These are phyloP conservation scores for Axinella damicornis DNA, from an alignment of 37 sponge, comb jelly and placozoan species.

Conservation along the genomic window DNA sequence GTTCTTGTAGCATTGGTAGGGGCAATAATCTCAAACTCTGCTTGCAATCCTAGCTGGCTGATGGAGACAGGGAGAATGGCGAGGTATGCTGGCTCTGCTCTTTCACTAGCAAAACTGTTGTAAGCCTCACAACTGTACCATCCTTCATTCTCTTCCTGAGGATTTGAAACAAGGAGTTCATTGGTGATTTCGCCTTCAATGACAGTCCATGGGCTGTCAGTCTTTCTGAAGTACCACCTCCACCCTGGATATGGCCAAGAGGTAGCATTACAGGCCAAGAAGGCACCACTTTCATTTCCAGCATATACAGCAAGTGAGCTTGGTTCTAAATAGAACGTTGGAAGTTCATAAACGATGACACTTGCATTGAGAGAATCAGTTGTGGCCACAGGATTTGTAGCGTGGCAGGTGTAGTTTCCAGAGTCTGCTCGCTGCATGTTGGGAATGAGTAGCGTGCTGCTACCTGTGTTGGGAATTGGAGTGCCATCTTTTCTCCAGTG, in stretches of 20 bases:
- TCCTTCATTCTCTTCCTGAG: constrained; percentile 34
- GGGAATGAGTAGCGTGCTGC: not conserved
- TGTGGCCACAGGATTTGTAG: constrained; percentile 22
- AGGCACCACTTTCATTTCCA: constrained; percentile 41
- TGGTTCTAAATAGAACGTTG: constrained; percentile 8
- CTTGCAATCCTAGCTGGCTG: constrained; percentile 8
- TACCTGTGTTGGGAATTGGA: not conserved
- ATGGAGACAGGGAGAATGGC: constrained; percentile 19
- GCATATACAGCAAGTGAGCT: not conserved
- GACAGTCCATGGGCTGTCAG: not conserved
- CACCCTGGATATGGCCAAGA: constrained; percentile 27
- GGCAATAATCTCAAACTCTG: not conserved
- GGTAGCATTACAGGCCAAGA: constrained; percentile 39
- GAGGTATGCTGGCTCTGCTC: constrained; percentile 29
- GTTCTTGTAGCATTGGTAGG: not conserved
- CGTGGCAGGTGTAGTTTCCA: constrained; percentile 30
- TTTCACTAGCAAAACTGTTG: constrained; percentile 1
- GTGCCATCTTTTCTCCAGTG: constrained; percentile 27
- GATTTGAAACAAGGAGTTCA: constrained; percentile 21
- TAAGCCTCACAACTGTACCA: constrained; percentile 54
- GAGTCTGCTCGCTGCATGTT: not conserved
- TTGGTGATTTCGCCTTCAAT: constrained; percentile 17
- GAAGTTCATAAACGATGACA: constrained; percentile 31
- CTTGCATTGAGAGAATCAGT: not conserved
- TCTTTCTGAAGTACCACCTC: constrained; percentile 33